A percentile compares a stretch with the other conserved stretches of the same genome.
Conservation (phyloP, 2,888 invertebrate genomes). For the Drosophila infuscata region DNA sequence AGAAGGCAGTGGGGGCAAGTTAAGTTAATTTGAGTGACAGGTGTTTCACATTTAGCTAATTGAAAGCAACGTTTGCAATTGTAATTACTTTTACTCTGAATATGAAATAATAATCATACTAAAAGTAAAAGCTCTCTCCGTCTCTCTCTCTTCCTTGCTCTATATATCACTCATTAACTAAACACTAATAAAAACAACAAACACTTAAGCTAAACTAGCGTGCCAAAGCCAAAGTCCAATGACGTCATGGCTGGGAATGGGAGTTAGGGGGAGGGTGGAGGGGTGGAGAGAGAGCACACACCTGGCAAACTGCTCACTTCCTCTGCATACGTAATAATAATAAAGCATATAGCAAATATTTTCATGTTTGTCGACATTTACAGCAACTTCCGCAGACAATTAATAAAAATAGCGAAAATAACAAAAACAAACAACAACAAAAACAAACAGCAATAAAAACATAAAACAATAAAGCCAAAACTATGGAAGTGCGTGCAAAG, state of each 20-base stretch:
- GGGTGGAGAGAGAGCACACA: neutral
- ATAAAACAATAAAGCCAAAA: neutral
- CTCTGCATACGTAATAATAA: conserved; percentile 34
- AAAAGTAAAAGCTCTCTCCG: conserved; percentile 40
- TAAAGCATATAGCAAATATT: conserved; percentile 52
- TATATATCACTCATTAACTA: neutral
- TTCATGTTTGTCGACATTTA: conserved; percentile 76
- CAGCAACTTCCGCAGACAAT: conserved; percentile 74
- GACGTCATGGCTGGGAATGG: conserved; percentile 40
- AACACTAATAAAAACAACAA: conserved; percentile 12
- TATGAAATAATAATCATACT: conserved; percentile 40
- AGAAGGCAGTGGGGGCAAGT: neutral
- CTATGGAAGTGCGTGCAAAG: conserved; percentile 24
- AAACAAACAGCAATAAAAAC: neutral
- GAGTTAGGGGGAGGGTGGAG: neutral
- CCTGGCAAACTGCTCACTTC: conserved; percentile 26
- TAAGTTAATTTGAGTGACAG: conserved; percentile 8
- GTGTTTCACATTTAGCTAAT: conserved; percentile 51
- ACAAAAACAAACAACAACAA: conserved; percentile 8
- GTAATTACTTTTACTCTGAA: conserved; percentile 44
- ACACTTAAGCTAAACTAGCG: conserved; percentile 38
- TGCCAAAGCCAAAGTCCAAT: conserved; percentile 26
- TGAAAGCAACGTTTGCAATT: conserved; percentile 32
- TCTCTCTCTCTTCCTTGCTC: neutral
- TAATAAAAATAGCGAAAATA: conserved; percentile 52